A percentile compares a stretch with the other conserved stretches of the same genome.
phyloP scores from a whole-genome alignment of 2,888 invertebrate species.

The Euclidia mi region DNA sequence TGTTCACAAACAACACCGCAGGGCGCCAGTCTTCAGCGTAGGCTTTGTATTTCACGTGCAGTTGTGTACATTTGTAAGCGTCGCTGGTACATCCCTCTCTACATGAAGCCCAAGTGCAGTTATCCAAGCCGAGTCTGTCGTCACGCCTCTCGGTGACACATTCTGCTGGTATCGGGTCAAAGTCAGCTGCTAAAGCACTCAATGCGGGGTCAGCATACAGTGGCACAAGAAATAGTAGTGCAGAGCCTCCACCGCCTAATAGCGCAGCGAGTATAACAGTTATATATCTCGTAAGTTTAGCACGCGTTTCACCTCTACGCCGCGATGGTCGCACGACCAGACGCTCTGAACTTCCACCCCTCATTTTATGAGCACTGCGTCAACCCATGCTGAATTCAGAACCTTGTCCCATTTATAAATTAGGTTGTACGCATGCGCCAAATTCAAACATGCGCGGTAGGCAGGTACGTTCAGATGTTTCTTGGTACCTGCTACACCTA shows the following conservation, averaged over 20 bases:
- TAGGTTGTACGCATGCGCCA: conserved; percentile 62
- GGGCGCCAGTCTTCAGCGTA: conserved; percentile 87
- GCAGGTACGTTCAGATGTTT: not conserved
- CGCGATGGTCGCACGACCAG: conserved; percentile 80
- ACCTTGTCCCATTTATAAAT: conserved; percentile 59
- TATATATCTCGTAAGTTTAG: conserved; percentile 82
- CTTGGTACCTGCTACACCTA: no score
- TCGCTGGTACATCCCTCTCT: conserved; percentile 95
- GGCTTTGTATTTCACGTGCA: conserved; percentile 91
- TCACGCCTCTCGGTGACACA: conserved; percentile 93
- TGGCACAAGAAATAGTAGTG: conserved; percentile 86
- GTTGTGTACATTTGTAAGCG: conserved; percentile 92
- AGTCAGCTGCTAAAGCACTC: conserved; percentile 93
- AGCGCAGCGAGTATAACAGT: conserved; percentile 83
- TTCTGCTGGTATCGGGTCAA: conserved; percentile 93
- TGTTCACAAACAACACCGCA: conserved; percentile 93
- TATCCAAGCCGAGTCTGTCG: conserved; percentile 93
- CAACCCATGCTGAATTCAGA: conserved; percentile 81
- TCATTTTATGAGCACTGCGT: conserved; percentile 82
- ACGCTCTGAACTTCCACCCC: conserved; percentile 86
- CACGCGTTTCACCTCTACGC: conserved; percentile 80
- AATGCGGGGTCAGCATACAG: conserved; percentile 87
- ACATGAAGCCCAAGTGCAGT: conserved; percentile 95
- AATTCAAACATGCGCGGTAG: conserved; percentile 68
- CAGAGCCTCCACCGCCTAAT: conserved; percentile 84